Evolutionary conservation across 2,113 vertebrate species (phyloP), one percentile per base, ranked within the genome.

Genomic region (Nannospalax galili): DNA sequence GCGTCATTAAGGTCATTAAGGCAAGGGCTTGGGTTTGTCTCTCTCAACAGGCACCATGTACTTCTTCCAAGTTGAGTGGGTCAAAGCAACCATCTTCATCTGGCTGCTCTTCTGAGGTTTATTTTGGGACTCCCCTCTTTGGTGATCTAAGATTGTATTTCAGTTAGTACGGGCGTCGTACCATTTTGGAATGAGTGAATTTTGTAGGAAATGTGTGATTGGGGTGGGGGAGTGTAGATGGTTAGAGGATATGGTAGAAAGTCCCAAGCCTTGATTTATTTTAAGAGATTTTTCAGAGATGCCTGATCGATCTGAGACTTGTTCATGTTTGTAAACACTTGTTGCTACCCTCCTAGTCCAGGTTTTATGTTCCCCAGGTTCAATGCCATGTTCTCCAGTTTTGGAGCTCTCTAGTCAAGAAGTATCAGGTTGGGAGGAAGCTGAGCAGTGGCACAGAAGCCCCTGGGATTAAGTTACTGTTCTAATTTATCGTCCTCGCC

Each of bases 291-390:
- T 97, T 95, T 0, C 30, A 88, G 97, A 4, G 2, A 67, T 92
- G 97, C 96, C 97, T 1, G 52, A 93, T 96, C 97, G 98, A 96
- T 97, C 97, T 93, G 98, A 98, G 97, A 86, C 95, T 1, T 37
- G 97, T 98, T 98, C 98, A 92, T 99, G 99, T 99, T 99, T 98
- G 98, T 99, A 99, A 99, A 99, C 98, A 99, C 95, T 97, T 98
- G 98, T 98, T 98, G 98, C 98, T 98, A 98, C 96, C 97, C 93
- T 93, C 92, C 95, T 93, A 0, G 65, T 96, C 97, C 98, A 97
- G 97, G 98, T 96, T 78, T 96, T 93, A 96, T 94, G 96, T 97
- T 90, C 91, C 93, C 86, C 93, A 93, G 96, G 93, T 93, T 62
- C 4, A 74, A 88, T 98, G 98, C 98, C 98, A 98, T 95, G 88